Base-by-base conservation (phyloP, 2,888 invertebrate species). In the Phytoseiulus persimilis region DNA sequence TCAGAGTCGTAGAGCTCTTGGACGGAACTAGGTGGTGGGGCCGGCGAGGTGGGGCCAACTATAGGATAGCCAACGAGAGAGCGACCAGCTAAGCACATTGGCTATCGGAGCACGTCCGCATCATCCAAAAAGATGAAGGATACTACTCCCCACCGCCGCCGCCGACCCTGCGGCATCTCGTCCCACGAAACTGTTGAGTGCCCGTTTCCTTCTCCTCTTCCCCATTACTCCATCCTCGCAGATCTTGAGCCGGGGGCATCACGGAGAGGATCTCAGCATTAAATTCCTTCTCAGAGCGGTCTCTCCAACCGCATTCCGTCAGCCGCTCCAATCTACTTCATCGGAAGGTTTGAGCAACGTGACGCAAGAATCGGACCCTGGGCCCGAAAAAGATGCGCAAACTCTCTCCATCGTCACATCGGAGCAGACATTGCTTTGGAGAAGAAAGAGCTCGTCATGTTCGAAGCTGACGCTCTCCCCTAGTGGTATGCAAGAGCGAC, bases 111-210 rank as follows among this genome's bases (percentile, higher is more conserved):
- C 87, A 87, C 87, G 87, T 87, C 45, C 87, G 87, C 84, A 84
- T 87, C 87, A 87, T 87, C 87, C 45, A 45, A 87, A 87, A 45
- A 87, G 32, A 33, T 87, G 32, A 33, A 87, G 87, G 33, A 87
- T 33, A 28, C 87, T 45, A n/a, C 33, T 87, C 33, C 33, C 5
- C 28, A 28, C 45, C 87, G 39, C 6, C 39, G n/a, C 87, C 32
- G 87, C 33, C 87, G n/a, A 45, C 31, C 45, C 87, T 14, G 14
- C 84, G 9, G 18, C 32, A 28, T 11, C 6, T 9, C 39, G 18
- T 14, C 87, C n/a, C 87, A 87, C 33, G 87, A 87, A 87, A 87
- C 87, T 87, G 87, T 87, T 87, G 87, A 87, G 87, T 87, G 87
- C 87, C 45, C 33, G 87, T 33, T 33, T 31, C 33, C 33, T 33